These are phyloP conservation scores for Panagrolaimus sp. DNA, from an alignment of 1,140 invertebrate genomes.

Conservation along the genomic window DNA sequence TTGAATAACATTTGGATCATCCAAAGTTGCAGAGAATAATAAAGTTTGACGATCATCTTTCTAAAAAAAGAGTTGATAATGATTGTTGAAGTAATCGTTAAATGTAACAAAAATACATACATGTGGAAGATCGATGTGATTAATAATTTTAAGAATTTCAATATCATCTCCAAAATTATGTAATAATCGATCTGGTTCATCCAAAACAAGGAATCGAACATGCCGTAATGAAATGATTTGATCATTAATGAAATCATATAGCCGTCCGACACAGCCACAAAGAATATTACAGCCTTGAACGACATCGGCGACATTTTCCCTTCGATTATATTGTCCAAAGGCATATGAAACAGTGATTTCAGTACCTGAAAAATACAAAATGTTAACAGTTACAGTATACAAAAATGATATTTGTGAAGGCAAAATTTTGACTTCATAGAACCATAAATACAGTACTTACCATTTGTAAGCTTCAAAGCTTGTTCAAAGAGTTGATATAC, in stretches of 20 bases:
- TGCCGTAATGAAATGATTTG: neutral
- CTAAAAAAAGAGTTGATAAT: neutral
- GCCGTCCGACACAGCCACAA: neutral
- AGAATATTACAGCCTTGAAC: neutral
- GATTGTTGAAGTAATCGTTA: neutral
- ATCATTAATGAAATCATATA: neutral
- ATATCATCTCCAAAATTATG: neutral
- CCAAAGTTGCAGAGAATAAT: neutral
- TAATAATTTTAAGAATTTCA: neutral
- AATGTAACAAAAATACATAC: neutral
- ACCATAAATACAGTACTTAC: neutral
- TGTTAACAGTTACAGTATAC: too few species aligned
- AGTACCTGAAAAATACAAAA: neutral
- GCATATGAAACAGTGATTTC: neutral
- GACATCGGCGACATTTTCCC: neutral
- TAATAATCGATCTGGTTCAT: constrained; percentile 3
- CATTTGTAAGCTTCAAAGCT: neutral
- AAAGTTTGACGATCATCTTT: neutral
- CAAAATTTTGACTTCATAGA: neutral
- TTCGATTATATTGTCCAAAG: neutral
- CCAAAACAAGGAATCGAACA: neutral
- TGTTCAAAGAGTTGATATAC: too few species aligned
- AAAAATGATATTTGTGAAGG: neutral
- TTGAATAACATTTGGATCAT: neutral
- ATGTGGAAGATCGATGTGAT: neutral